phyloP scores from a whole-genome alignment of 2,888 invertebrate genomes.

The Harpalus rufipes region DNA sequence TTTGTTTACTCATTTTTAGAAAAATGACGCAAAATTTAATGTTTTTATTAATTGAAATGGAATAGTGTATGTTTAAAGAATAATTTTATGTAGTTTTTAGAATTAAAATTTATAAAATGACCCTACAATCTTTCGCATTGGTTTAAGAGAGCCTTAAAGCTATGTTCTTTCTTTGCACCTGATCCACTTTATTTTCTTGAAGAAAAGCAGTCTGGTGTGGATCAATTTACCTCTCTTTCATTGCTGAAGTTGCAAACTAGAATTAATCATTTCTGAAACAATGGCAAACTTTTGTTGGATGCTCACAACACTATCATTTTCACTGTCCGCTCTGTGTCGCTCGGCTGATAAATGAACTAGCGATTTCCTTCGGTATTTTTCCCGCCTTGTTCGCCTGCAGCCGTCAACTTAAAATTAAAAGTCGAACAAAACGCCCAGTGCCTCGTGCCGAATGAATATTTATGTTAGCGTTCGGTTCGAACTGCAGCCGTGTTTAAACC shows the following conservation, averaged over 20 bases:
- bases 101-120: no score
- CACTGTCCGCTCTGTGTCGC: constrained; percentile 18
- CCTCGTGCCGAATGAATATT: constrained; percentile 56
- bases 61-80: no score
- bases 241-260: constrained; percentile 8
- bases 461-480: constrained; percentile 57
- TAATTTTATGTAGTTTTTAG: no score
- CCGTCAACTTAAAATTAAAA: constrained; percentile 61
- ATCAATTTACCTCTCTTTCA: not conserved
- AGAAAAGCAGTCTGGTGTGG: not conserved
- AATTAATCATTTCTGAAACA: constrained; percentile 39
- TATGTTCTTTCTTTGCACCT: not conserved
- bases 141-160: no score
- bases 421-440: constrained; percentile 43
- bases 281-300: not conserved
- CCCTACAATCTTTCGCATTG: no score
- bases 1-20: no score
- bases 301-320: constrained; percentile 49
- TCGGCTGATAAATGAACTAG: constrained; percentile 46
- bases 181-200: not conserved
- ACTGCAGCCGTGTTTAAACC: constrained; percentile 59
- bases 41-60: no score
- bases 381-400: constrained; percentile 18
- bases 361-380: constrained; percentile 48
- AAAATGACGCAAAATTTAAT: no score